phyloP scores from a whole-genome alignment of 2,113 vertebrate species.

The Dissostichus mawsoni region DNA sequence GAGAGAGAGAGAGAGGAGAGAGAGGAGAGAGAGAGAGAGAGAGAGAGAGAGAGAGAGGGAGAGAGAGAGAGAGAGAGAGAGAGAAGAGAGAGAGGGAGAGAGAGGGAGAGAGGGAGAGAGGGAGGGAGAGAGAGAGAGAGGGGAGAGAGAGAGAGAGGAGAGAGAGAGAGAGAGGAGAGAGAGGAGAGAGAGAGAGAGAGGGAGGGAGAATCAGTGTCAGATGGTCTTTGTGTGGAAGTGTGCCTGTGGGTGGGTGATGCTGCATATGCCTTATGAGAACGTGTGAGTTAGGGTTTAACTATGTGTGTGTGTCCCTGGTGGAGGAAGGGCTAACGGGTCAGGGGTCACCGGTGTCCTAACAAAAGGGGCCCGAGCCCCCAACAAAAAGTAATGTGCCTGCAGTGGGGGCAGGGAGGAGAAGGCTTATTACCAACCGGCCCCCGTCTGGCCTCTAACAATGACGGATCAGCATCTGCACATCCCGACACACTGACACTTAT shows the following conservation, averaged over 20 bases:
- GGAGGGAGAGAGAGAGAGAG: no score
- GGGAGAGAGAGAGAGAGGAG: accelerated
- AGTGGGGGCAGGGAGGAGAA: slow-evolving; percentile 48
- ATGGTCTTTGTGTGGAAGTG: slow-evolving; percentile 68
- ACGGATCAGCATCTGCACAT: slow-evolving; percentile 79
- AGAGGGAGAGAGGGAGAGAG: no score
- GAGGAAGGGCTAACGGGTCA: slow-evolving; percentile 72
- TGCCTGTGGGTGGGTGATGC: slow-evolving; percentile 45
- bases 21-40: no score
- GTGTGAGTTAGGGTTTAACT: slow-evolving; percentile 35
- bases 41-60: slow-evolving; percentile 4
- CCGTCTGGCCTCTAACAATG: slow-evolving; percentile 75
- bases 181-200: slow-evolving; percentile 5
- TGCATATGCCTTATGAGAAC: slow-evolving; percentile 31
- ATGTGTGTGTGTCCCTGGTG: slow-evolving; percentile 16
- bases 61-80: background rate
- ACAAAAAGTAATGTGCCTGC: slow-evolving; percentile 73
- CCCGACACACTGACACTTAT: slow-evolving; percentile 64
- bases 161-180: slow-evolving; percentile 16
- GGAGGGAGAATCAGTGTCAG: slow-evolving; percentile 26
- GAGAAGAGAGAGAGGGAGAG: no score
- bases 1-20: no score
- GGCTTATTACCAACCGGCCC: slow-evolving; percentile 60
- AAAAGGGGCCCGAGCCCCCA: slow-evolving; percentile 66
- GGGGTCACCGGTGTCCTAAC: slow-evolving; percentile 74